Conservation (phyloP, 2,888 invertebrate genomes). For the Philhelius pedissequus region DNA sequence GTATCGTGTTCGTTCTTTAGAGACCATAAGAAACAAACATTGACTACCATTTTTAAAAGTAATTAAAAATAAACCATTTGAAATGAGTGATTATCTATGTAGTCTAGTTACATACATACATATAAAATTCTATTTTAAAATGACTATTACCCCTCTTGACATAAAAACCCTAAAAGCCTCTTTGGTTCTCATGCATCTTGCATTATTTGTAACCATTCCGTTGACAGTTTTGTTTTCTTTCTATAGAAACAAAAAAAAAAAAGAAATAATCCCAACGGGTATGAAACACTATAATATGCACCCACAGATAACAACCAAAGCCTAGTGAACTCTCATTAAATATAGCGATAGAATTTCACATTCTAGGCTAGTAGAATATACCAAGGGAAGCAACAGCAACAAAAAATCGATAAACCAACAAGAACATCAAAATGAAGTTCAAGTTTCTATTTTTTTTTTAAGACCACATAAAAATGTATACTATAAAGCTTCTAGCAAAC, state of each 20-base stretch:
- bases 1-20: not conserved
- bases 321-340: constrained; percentile 36
- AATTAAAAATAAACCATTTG: not conserved
- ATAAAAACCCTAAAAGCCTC: not conserved
- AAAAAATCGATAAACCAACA: constrained; percentile 49
- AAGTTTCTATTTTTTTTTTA: constrained; percentile 44
- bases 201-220: not conserved
- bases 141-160: not conserved
- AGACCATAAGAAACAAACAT: not conserved
- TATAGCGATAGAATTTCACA: constrained; percentile 35
- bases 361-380: not conserved
- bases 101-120: not conserved
- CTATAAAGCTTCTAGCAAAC: not conserved
- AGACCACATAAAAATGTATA: constrained; percentile 30
- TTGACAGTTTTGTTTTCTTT: not conserved
- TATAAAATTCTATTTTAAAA: not conserved
- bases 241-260: not conserved
- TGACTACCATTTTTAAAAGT: not conserved
- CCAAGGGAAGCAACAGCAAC: not conserved
- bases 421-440: constrained; percentile 46
- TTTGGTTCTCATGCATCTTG: not conserved
- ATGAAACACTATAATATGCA: not conserved
- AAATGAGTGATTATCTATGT: not conserved
- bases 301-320: constrained; percentile 2
- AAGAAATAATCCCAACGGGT: not conserved